Conservation (phyloP, 1,140 invertebrate species). For the Drosophila funebris region DNA sequence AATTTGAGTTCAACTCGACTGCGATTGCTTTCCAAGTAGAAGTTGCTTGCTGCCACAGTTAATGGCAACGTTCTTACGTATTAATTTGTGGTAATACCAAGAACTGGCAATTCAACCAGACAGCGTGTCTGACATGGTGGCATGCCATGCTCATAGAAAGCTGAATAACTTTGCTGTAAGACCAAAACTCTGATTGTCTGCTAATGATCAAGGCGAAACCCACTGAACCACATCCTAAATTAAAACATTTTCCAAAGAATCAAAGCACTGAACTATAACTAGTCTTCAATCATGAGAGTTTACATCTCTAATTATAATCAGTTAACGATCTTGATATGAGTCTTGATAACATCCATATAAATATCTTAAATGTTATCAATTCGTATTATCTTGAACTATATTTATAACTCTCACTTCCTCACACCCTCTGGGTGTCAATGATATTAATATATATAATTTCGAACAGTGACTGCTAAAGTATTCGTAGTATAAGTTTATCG, state of each 20-base stretch:
- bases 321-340: too few species aligned
- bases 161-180: not conserved
- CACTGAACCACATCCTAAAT: too few species aligned
- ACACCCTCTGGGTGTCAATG: conserved; percentile 34
- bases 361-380: not conserved
- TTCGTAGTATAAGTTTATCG: conserved; percentile 24
- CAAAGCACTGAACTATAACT: too few species aligned
- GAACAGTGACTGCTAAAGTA: not conserved
- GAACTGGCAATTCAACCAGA: conserved; percentile 43
- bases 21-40: conserved; percentile 50
- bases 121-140: conserved; percentile 57
- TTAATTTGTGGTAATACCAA: conserved; percentile 53
- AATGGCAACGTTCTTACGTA: conserved; percentile 38
- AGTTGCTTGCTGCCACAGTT: conserved; percentile 17
- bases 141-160: too few species aligned
- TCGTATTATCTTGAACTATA: too few species aligned
- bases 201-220: too few species aligned
- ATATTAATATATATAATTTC: conserved; percentile 33
- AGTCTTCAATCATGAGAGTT: too few species aligned
- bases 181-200: not conserved
- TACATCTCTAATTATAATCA: too few species aligned
- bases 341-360: not conserved
- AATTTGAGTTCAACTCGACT: conserved; percentile 49
- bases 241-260: too few species aligned
- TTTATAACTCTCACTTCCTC: too few species aligned